phyloP scores from a whole-genome alignment of 2,888 invertebrate species.

The Horisme vitalbata region DNA sequence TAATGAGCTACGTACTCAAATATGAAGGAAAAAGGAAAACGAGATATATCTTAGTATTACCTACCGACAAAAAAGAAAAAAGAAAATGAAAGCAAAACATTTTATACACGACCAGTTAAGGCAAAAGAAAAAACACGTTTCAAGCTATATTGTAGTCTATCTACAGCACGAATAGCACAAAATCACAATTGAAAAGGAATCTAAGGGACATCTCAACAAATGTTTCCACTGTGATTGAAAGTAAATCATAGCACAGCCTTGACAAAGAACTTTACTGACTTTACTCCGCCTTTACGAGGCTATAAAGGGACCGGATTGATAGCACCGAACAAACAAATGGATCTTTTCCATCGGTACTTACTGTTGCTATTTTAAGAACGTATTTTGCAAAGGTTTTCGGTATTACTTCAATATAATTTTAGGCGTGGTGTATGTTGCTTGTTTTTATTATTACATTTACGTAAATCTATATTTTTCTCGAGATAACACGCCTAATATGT shows the following conservation, averaged over 20 bases:
- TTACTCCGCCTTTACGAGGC: conserved; percentile 33
- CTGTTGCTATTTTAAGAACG: conserved; percentile 29
- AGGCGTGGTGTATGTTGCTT: too few relatives aligned
- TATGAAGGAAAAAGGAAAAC: too few relatives aligned
- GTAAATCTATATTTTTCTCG: too few relatives aligned
- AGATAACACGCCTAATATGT: too few relatives aligned
- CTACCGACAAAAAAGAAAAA: too few relatives aligned
- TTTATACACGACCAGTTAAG: too few relatives aligned
- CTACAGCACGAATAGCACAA: background rate
- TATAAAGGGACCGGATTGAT: conserved; percentile 35
- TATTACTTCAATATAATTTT: conserved; percentile 2
- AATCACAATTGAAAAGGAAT: background rate
- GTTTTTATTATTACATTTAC: too few relatives aligned
- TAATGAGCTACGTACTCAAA: too few relatives aligned
- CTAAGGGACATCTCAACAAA: background rate
- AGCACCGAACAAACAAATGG: conserved; percentile 30
- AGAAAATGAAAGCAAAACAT: too few relatives aligned
- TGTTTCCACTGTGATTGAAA: conserved; percentile 29
- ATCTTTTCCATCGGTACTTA: conserved; percentile 27
- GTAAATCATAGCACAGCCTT: conserved; percentile 41
- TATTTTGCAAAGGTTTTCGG: too few relatives aligned
- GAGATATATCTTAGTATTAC: too few relatives aligned
- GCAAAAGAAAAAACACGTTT: too few relatives aligned
- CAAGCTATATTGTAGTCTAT: background rate
- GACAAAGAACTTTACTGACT: conserved; percentile 44